Conservation (phyloP, 2,888 invertebrate genomes). For the Schizotus pectinicornis region DNA sequence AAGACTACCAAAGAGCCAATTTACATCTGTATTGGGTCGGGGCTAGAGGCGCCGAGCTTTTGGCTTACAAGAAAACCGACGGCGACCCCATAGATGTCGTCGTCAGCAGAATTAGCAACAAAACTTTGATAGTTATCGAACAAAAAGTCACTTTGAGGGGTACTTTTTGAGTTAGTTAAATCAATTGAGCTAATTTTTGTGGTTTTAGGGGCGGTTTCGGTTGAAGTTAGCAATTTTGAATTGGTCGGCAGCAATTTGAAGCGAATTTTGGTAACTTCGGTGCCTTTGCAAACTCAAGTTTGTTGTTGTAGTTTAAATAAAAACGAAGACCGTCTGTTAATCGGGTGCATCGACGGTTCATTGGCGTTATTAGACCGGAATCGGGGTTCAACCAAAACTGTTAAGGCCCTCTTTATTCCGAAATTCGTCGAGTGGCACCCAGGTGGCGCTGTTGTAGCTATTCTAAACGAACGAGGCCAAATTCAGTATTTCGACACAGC, state of each 20-base stretch:
- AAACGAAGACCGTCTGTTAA: constrained; percentile 72
- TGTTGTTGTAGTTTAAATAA: constrained; percentile 72
- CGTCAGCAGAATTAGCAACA: constrained; percentile 74
- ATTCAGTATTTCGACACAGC: constrained; percentile 79
- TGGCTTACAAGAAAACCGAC: constrained; percentile 85
- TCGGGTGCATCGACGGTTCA: constrained; percentile 86
- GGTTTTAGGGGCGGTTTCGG: constrained; percentile 64
- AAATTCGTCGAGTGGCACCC: constrained; percentile 75
- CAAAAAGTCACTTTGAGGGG: constrained; percentile 77
- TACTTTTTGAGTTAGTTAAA: too few species aligned
- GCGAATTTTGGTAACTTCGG: constrained; percentile 70
- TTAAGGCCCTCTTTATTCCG: constrained; percentile 82
- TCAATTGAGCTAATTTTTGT: too few species aligned
- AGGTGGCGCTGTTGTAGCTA: constrained; percentile 70
- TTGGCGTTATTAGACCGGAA: constrained; percentile 79
- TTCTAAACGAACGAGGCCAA: constrained; percentile 75
- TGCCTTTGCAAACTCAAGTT: constrained; percentile 74
- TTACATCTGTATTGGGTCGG: constrained; percentile 74
- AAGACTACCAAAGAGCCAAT: constrained; percentile 87
- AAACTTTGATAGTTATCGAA: constrained; percentile 76
- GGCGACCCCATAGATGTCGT: constrained; percentile 85
- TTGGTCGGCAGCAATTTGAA: constrained; percentile 67
- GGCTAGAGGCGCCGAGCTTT: constrained; percentile 68
- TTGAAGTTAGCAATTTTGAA: constrained; percentile 72
- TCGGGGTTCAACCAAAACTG: constrained; percentile 75